Base-by-base conservation (phyloP, 2,888 invertebrate species). In the Pantelozetes paolii region DNA sequence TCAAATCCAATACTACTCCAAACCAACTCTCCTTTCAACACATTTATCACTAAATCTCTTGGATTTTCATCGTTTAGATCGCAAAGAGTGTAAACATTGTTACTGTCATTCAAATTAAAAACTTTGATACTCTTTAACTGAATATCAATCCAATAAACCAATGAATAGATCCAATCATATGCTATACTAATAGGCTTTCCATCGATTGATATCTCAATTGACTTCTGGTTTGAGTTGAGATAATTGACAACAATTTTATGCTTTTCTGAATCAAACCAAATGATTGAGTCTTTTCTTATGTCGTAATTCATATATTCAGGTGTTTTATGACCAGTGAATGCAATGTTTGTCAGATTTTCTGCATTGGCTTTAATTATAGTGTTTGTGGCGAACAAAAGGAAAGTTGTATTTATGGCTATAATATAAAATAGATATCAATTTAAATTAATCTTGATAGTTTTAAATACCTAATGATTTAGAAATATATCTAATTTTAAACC, bases 131-230 rank as follows among this genome's bases (percentile, higher is more conserved):
- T n/a, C 23, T 64, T 64, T 1, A 36, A 30, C 62, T 36, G n/a
- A 8, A 64, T 6, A 13, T 64, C 62, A 11, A 64, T 64, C 62
- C 62, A 64, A 36, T 64, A 64, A 11, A 64, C 20, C 20, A 64
- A 32, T 3, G 30, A 30, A 64, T 64, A 20, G 32, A 64, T 64
- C 32, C 32, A 64, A 28, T 64, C 36, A 2, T n/a, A 11, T 8
- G 62, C 36, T n/a, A 64, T 8, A 64, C 62, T 30, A 64, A n/a
- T 64, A 9, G 62, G 62, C 62, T 23, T n/a, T 64, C 62, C 62
- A 30, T 15, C 18, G 32, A 59, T 30, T 2, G 13, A 1, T 6
- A 59, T 28, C 13, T 26, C 26, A 18, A 18, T 30, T 28, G 30
- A 2, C 3, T 18, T 59, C 13, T 18, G 30, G 30, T 59, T 59